Evolutionary conservation across 1,140 invertebrate species (phyloP).

Genomic region (Rhyzopertha dominica): DNA sequence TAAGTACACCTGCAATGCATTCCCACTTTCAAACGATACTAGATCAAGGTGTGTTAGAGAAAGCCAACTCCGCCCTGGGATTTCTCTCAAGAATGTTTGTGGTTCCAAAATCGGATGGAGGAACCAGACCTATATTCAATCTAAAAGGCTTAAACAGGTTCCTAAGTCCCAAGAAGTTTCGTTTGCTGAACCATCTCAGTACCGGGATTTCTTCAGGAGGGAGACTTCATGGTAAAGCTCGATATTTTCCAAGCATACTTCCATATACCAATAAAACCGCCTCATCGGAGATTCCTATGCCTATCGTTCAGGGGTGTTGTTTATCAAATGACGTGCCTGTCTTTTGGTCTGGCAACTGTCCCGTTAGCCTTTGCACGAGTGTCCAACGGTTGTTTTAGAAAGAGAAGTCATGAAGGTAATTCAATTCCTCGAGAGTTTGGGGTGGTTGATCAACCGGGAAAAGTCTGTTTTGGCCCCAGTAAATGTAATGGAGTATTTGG

Average conservation of each 20-base stretch:
- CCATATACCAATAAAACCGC: conserved; percentile 9
- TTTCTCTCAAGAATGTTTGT: conserved; percentile 14
- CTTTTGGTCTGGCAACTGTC: conserved; percentile 13
- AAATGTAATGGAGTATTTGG: not conserved
- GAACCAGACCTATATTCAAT: conserved; percentile 9
- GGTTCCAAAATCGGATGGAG: conserved; percentile 7
- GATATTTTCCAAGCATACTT: conserved; percentile 13
- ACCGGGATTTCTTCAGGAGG: conserved; percentile 5
- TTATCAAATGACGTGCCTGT: conserved; percentile 12
- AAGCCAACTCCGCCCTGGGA: not conserved
- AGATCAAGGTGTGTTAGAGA: conserved; percentile 5
- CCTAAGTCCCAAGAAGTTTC: conserved; percentile 15
- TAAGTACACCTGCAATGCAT: no score
- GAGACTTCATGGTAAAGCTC: conserved; percentile 11
- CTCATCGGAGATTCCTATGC: conserved; percentile 18
- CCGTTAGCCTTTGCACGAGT: conserved; percentile 7
- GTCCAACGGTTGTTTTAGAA: not conserved
- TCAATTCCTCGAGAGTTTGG: conserved; percentile 1
- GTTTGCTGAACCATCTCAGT: conserved; percentile 14
- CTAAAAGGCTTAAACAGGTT: conserved; percentile 5
- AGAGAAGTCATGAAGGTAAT: not conserved
- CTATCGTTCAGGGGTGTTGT: conserved; percentile 6
- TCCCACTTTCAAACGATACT: no score
- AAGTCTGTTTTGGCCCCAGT: not conserved
- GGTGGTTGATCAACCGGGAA: conserved; percentile 12